A percentile compares a stretch with the other conserved stretches of the same genome.
phyloP scores from a whole-genome alignment of 1,140 invertebrate genomes.

The Himalopsyche phryganea region DNA sequence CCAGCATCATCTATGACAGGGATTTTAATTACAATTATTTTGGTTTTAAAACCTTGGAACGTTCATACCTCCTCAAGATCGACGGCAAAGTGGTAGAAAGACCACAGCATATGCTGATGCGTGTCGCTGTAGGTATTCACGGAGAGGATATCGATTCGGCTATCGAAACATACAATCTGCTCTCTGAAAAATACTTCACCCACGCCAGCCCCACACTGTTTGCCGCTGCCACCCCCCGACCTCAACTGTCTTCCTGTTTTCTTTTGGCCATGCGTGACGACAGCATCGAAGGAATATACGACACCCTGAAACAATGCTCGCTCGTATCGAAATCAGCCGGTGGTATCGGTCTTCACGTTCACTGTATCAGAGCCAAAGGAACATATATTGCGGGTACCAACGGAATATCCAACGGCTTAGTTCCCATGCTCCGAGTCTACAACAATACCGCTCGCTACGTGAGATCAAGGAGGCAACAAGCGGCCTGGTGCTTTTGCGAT shows the following conservation, averaged over 20 bases:
- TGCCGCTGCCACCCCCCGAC: constrained; percentile 86
- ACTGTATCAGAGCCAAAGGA: constrained; percentile 91
- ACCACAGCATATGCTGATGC: constrained; percentile 98
- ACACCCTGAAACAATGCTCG: constrained; percentile 91
- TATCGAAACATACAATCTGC: constrained; percentile 94
- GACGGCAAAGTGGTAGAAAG: constrained; percentile 92
- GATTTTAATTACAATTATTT: constrained; percentile 99
- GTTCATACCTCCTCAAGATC: constrained; percentile 93
- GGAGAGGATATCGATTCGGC: constrained; percentile 88
- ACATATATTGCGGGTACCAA: constrained; percentile 93
- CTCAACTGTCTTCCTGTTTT: constrained; percentile 96
- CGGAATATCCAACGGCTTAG: constrained; percentile 93
- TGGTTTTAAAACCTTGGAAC: constrained; percentile 97
- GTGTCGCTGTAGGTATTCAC: constrained; percentile 96
- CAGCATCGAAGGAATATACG: constrained; percentile 98
- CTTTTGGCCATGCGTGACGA: constrained; percentile 93
- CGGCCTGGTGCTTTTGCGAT: constrained; percentile 98
- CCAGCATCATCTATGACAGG: constrained; percentile 95
- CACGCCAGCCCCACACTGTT: constrained; percentile 98
- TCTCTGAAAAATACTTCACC: constrained; percentile 96
- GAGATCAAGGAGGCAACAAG: constrained; percentile 97
- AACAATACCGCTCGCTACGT: constrained; percentile 97
- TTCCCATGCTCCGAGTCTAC: constrained; percentile 95
- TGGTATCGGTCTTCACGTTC: constrained; percentile 95
- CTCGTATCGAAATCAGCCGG: constrained; percentile 96